Base-by-base conservation (phyloP, 2,113 vertebrate genomes). In the Callospermophilus lateralis region DNA sequence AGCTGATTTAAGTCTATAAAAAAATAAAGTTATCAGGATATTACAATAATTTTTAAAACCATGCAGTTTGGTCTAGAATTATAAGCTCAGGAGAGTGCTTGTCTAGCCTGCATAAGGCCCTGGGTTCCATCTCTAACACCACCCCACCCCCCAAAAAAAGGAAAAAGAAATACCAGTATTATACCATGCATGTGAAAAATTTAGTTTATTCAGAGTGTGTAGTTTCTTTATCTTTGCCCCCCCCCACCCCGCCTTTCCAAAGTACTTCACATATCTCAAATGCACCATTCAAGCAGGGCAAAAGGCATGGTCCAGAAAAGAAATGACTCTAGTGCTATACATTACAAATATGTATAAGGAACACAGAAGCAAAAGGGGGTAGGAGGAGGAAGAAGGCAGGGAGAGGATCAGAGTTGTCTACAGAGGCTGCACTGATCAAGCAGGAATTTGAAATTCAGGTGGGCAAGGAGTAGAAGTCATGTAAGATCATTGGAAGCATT, bases 1-100 rank as follows among this genome's bases (percentile, higher is more conserved):
- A 99, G 96, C n/a, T 97, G 99, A 97, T 97, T 98, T 96, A 99
- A 98, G 97, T 74, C 99, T 99, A 92, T 51, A 93, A 90, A 96
- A 63, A 97, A 84, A 93, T 22, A 80, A 76, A 95, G 91, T 96
- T 65, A 90, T 83, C n/a, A 63, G 26, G 72, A 48, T 80, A 80
- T 95, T 94, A 84, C 67, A 65, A 77, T 73, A 79, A 95, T 51
- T 84, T 48, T 45, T 55, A 83, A 90, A 89, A n/a, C 12, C 30
- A 55, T 58, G n/a, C 10, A 73, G 4, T 89, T 81, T 89, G 42
- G 12, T 13, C 28, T 89, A 34, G 19, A 39, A 34, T 10, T 80
- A 34, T 32, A 48, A 45, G 67, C 67, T 53, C 34, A 74, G 12
- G 37, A 39, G 34, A 74, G n/a, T 22, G 63, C 55, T 83, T 74